phyloP scores from a whole-genome alignment of 2,797 vertebrate genomes.

The Macroramphosus scolopax region DNA sequence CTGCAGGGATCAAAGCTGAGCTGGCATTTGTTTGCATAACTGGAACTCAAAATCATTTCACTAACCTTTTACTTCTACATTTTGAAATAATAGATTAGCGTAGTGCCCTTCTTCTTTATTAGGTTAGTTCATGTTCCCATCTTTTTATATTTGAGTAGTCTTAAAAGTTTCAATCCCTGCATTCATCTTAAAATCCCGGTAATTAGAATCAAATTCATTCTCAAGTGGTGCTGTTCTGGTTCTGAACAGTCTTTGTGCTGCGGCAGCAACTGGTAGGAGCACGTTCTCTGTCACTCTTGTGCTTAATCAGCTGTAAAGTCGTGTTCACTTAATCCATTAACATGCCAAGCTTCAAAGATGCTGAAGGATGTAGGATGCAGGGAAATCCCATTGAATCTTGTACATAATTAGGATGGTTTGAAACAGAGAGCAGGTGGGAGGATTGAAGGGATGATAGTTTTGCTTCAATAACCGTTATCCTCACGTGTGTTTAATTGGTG shows the following conservation, averaged over 20 bases:
- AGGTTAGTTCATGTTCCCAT: neutral
- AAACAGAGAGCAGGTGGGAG: no score
- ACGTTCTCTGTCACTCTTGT: conserved; percentile 18
- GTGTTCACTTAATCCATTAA: conserved; percentile 19
- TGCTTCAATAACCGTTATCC: no score
- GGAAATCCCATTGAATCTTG: neutral
- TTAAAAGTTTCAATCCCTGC: conserved; percentile 10
- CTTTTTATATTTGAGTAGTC: no score
- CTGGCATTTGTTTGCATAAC: neutral
- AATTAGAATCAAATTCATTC: conserved; percentile 1
- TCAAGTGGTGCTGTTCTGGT: conserved; percentile 7
- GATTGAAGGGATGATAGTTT: no score
- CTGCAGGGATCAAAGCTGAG: neutral
- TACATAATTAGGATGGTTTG: neutral
- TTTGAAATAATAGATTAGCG: no score
- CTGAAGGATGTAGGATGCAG: neutral
- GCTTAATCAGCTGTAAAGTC: conserved; percentile 23
- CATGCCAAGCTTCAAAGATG: conserved; percentile 5
- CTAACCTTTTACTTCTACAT: no score
- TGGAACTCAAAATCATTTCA: neutral
- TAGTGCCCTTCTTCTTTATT: no score
- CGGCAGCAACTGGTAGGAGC: neutral
- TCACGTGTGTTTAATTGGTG: no score
- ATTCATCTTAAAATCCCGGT: conserved; percentile 6
- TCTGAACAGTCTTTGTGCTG: conserved; percentile 20